phyloP scores from a whole-genome alignment of 2,888 invertebrate genomes.

The Volucella zonaria region DNA sequence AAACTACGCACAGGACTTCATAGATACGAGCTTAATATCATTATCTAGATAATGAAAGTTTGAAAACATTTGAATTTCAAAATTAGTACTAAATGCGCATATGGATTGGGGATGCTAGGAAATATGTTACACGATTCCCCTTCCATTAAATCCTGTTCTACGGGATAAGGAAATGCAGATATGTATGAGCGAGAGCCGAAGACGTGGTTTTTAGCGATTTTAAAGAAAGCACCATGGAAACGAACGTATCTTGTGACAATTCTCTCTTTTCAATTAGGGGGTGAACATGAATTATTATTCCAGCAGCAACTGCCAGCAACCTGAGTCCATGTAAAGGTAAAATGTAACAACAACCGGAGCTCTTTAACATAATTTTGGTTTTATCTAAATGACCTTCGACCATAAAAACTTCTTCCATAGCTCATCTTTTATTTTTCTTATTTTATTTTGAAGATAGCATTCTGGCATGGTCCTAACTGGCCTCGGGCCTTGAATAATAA shows the following conservation, averaged over 20 bases:
- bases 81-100: not conserved
- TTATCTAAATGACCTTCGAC: constrained; percentile 17
- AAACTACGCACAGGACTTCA: not conserved
- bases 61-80: constrained; percentile 9
- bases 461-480: constrained; percentile 11
- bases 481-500: constrained; percentile 15
- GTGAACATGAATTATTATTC: constrained; percentile 18
- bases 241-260: not conserved
- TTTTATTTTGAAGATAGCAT: too few relatives aligned
- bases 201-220: constrained; percentile 12
- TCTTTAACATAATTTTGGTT: constrained; percentile 36
- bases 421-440: not conserved
- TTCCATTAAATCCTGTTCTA: not conserved
- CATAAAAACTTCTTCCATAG: constrained; percentile 1
- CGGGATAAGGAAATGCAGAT: constrained; percentile 7
- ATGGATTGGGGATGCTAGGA: not conserved
- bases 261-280: not conserved
- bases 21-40: constrained; percentile 7
- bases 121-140: constrained; percentile 15
- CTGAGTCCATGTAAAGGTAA: constrained; percentile 1
- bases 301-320: constrained; percentile 6
- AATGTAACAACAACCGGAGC: not conserved
- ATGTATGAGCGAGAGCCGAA: too few relatives aligned
- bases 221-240: not conserved
- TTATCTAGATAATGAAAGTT: not conserved